Evolutionary conservation across 2,797 vertebrate genomes (phyloP).

Genomic region (Threskiornis aethiopicus): DNA sequence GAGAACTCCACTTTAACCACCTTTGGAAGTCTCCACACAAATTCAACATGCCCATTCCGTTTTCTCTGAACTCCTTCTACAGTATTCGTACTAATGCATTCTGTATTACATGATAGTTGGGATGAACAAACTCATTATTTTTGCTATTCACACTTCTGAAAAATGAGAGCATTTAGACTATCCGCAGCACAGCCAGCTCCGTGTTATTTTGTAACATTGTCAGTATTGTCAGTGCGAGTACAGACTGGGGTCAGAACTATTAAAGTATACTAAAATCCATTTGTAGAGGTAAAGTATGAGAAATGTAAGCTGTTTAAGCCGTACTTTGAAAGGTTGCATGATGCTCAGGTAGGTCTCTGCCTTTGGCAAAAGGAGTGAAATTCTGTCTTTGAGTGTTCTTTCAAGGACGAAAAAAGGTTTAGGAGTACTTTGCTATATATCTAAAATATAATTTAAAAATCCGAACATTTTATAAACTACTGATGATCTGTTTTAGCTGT

Average conservation of each 20-base stretch:
- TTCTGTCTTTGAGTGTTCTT: background rate
- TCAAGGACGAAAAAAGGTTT: background rate
- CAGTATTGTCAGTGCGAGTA: background rate
- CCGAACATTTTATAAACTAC: background rate
- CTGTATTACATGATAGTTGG: background rate
- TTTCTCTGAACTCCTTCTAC: background rate
- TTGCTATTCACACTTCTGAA: background rate
- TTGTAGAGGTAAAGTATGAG: background rate
- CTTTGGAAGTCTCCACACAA: background rate
- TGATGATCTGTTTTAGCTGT: background rate
- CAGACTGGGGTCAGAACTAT: background rate
- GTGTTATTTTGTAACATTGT: background rate
- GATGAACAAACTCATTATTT: background rate
- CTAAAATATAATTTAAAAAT: background rate
- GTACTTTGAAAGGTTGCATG: background rate
- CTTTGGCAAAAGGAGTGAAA: background rate
- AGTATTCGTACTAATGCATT: background rate
- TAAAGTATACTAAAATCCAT: background rate
- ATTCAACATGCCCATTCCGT: background rate
- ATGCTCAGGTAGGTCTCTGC: background rate
- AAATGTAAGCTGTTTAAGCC: background rate
- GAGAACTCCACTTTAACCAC: background rate
- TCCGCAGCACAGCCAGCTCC: background rate
- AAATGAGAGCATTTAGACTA: background rate
- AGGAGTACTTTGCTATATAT: background rate